A percentile compares a stretch with the other conserved stretches of the same genome.
These are phyloP conservation scores for Cataglyphis hispanica DNA, from an alignment of 1,140 invertebrate genomes.

Conservation along the genomic window DNA sequence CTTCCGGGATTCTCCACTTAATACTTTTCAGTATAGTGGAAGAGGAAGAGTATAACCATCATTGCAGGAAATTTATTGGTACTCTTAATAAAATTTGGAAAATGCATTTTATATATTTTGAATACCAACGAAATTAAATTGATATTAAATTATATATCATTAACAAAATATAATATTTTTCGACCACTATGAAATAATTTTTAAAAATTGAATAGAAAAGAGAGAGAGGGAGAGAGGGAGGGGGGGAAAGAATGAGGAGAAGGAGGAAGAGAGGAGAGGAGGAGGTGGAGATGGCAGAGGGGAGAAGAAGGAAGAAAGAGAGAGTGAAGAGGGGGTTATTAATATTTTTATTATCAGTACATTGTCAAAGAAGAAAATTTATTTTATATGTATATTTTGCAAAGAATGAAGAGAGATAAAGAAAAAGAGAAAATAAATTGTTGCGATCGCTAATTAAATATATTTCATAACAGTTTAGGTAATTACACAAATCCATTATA, in stretches of 20 bases:
- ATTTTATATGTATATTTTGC: slow-evolving; percentile 26
- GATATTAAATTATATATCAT: not conserved
- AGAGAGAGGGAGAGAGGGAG: too few species aligned
- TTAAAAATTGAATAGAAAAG: slow-evolving; percentile 14
- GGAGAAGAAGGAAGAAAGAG: too few species aligned
- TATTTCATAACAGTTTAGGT: not conserved
- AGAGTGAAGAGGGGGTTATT: too few species aligned
- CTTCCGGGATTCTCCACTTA: slow-evolving; percentile 3
- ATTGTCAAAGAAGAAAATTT: not conserved
- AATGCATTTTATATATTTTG: slow-evolving; percentile 35
- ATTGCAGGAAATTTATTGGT: slow-evolving; percentile 37
- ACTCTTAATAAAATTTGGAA: slow-evolving; percentile 38
- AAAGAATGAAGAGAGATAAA: not conserved
- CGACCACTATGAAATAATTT: slow-evolving; percentile 18
- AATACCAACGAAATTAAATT: slow-evolving; percentile 20
- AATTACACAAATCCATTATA: not conserved
- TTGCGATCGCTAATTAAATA: not conserved
- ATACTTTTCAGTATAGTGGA: not conserved
- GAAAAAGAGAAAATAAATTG: not conserved
- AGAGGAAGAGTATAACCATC: slow-evolving; percentile 12
- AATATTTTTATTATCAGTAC: not conserved
- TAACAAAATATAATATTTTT: slow-evolving; percentile 15
- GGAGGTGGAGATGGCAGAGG: too few species aligned
- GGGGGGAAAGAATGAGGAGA: too few species aligned
- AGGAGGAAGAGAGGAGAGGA: too few species aligned